Evolutionary conservation across 2,797 vertebrate genomes (phyloP).

Genomic region (Oophaga sylvatica): DNA sequence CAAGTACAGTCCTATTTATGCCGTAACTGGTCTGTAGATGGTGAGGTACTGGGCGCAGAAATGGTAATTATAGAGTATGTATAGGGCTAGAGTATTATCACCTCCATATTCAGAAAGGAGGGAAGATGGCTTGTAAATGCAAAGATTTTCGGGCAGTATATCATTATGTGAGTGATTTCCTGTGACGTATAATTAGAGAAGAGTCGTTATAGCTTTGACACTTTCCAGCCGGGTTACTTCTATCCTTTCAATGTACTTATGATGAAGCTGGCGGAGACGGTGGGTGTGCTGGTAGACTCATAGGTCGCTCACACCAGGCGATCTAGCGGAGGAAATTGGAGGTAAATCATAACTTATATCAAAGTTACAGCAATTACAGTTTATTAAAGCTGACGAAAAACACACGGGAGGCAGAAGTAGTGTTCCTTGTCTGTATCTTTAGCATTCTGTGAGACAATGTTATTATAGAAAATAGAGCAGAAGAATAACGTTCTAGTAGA

Average conservation of each 20-base stretch:
- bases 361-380: neutral
- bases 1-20: neutral
- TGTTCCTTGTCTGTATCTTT: neutral
- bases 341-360: slow-evolving; percentile 19
- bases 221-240: neutral
- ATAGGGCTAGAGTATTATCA: neutral
- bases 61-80: neutral
- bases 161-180: neutral
- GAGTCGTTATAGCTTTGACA: neutral
- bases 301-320: slow-evolving; percentile 4
- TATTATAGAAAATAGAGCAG: neutral
- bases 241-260: neutral
- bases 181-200: neutral
- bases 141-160: neutral
- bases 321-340: neutral
- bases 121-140: neutral
- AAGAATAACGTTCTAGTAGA: neutral
- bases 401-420: neutral
- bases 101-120: neutral
- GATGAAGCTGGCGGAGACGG: neutral
- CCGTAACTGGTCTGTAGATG: neutral
- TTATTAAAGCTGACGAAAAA: neutral
- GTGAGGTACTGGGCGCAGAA: neutral
- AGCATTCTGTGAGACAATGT: neutral
- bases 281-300: neutral